These are phyloP conservation scores for Onychomys arenicola DNA, from an alignment of 2,797 vertebrate species.

Conservation along the genomic window DNA sequence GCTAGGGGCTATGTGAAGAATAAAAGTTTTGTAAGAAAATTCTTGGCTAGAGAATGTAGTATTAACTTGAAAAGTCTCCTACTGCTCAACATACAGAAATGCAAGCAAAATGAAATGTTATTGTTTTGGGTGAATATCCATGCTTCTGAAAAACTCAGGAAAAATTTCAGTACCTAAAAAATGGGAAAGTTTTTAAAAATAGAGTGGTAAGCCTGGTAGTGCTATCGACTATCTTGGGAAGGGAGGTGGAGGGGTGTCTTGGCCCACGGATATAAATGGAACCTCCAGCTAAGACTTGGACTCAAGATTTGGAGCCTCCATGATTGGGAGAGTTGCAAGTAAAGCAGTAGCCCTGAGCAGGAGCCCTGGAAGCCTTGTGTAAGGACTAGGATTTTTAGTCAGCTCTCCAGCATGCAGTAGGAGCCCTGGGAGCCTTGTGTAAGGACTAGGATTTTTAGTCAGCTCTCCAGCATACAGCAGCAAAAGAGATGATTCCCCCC, in stretches of 20 bases:
- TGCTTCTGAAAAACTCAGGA: slow-evolving; percentile 57
- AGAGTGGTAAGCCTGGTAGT: neutral
- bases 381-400: neutral
- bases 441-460: neutral
- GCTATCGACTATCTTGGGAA: neutral
- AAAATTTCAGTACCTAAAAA: slow-evolving; percentile 23
- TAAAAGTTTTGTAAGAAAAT: slow-evolving; percentile 47
- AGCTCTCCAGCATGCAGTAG: neutral
- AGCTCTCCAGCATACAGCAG: neutral
- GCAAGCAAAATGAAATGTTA: slow-evolving; percentile 17
- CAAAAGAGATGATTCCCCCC: neutral
- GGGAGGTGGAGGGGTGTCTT: neutral
- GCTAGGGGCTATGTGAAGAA: neutral
- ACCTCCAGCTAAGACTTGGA: neutral
- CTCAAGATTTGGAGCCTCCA: neutral
- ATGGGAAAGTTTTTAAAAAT: neutral
- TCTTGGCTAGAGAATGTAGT: neutral
- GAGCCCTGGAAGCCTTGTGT: neutral
- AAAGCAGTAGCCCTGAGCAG: neutral
- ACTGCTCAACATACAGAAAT: slow-evolving; percentile 46
- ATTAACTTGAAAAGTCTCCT: slow-evolving; percentile 54
- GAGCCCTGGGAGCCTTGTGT: neutral
- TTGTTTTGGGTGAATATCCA: neutral
- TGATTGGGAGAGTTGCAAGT: neutral
- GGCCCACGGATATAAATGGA: neutral